A percentile compares a stretch with the other conserved stretches of the same genome.
phyloP scores from a whole-genome alignment of 2,113 vertebrate genomes.

The Pungitius pungitius region DNA sequence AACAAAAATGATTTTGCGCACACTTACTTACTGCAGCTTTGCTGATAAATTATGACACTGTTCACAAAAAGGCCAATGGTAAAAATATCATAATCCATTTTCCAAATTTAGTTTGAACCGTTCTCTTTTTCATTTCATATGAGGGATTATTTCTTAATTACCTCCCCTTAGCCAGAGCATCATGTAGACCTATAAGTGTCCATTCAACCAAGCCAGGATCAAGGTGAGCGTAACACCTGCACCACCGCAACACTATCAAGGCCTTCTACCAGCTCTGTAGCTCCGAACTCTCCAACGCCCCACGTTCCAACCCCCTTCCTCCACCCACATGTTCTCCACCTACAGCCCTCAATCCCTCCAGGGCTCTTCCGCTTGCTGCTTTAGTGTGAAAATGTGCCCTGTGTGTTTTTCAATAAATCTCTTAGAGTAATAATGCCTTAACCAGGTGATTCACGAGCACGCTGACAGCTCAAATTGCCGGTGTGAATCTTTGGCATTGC shows the following conservation, averaged over 20 bases:
- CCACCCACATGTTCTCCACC: slow-evolving; percentile 51
- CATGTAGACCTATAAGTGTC: background rate
- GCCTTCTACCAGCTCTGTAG: slow-evolving; percentile 21
- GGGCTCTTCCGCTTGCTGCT: slow-evolving; percentile 60
- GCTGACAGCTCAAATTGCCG: slow-evolving; percentile 83
- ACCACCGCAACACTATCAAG: background rate
- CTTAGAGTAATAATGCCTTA: slow-evolving; percentile 78
- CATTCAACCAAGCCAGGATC: background rate
- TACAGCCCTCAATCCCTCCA: slow-evolving; percentile 38
- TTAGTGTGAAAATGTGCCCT: slow-evolving; percentile 76
- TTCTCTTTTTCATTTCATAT: background rate
- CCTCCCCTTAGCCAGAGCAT: background rate
- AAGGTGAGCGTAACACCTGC: background rate
- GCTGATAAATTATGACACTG: background rate
- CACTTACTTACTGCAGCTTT: background rate
- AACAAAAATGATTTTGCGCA: background rate
- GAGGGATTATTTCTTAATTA: background rate
- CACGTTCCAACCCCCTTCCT: slow-evolving; percentile 23
- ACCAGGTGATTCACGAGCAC: slow-evolving; percentile 80
- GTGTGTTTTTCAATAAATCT: slow-evolving; percentile 82
- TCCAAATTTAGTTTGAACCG: background rate
- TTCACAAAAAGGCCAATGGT: background rate
- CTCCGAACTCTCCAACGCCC: slow-evolving; percentile 30
- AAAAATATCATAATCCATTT: background rate
- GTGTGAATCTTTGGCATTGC: slow-evolving; percentile 82